Evolutionary conservation across 2,113 vertebrate genomes (phyloP).

Genomic region (Benitochromis conjunctus): DNA sequence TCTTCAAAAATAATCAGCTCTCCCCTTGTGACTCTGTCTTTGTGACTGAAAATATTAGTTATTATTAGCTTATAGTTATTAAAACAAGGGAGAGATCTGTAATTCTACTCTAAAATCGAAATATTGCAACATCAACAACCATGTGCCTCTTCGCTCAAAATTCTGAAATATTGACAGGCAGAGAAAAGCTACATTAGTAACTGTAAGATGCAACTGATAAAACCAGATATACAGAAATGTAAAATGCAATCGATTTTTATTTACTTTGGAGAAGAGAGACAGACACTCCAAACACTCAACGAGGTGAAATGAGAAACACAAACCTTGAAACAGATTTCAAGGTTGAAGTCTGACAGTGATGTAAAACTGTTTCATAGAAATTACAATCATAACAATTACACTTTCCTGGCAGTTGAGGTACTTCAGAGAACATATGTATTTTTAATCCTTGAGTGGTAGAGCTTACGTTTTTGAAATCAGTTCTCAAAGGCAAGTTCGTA

Average conservation of each 20-base stretch:
- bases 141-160: background rate
- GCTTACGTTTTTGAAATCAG: background rate
- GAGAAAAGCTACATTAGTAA: background rate
- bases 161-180: background rate
- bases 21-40: background rate
- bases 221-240: background rate
- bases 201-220: background rate
- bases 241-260: background rate
- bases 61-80: background rate
- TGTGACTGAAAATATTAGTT: background rate
- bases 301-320: background rate
- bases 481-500: background rate
- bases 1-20: background rate
- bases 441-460: background rate
- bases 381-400: background rate
- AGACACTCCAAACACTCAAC: background rate
- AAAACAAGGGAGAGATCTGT: slow-evolving; percentile 4
- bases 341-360: background rate
- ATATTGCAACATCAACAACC: background rate
- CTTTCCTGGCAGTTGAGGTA: background rate
- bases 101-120: background rate
- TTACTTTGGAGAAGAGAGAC: background rate
- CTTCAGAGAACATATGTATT: background rate
- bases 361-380: background rate
- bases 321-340: background rate